A percentile compares a stretch with the other conserved stretches of the same genome.
Conservation (phyloP, 2,797 vertebrate species). For the Halcyon smyrnensis region DNA sequence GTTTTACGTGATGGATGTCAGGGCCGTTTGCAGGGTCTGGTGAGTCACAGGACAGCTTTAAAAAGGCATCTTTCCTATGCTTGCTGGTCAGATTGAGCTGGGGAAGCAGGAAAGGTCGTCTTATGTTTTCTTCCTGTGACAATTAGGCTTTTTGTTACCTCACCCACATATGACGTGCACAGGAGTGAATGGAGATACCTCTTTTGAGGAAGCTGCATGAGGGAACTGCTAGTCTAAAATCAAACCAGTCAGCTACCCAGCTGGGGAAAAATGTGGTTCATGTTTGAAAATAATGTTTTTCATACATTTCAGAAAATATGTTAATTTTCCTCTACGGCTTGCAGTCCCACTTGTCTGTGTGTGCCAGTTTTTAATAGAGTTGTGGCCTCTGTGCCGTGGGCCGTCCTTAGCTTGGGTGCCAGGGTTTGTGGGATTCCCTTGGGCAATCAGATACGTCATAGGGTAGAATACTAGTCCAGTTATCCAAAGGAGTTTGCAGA, state of each 20-base stretch:
- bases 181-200: background rate
- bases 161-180: accelerated
- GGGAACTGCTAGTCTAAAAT: background rate
- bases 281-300: background rate
- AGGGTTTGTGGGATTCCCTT: background rate
- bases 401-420: background rate
- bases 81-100: background rate
- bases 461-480: background rate
- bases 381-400: background rate
- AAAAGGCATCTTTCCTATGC: background rate
- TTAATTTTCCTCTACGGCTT: background rate
- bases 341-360: background rate
- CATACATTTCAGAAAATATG: background rate
- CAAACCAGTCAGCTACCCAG: background rate
- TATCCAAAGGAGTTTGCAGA: background rate
- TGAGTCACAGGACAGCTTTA: background rate
- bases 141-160: background rate
- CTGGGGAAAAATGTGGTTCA: background rate
- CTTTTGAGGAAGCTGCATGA: background rate
- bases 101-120: background rate
- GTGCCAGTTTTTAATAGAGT: background rate
- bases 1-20: background rate
- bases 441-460: background rate
- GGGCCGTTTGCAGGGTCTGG: background rate
- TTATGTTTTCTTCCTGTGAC: background rate